Evolutionary conservation across 2,888 invertebrate genomes (phyloP).

Genomic region (Sphecodes monilicornis): DNA sequence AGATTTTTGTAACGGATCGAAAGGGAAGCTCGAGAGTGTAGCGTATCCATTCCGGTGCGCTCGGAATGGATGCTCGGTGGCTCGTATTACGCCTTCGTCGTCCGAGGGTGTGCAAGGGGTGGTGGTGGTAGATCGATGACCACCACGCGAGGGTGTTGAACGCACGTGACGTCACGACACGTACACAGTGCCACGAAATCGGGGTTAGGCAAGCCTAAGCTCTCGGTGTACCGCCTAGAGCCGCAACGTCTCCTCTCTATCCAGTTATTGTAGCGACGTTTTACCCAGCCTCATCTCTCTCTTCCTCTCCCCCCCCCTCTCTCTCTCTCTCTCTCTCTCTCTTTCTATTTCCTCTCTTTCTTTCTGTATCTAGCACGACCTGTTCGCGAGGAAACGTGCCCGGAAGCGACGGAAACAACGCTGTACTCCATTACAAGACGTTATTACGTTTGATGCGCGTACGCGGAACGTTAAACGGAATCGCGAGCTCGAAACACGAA

Average conservation of each 20-base stretch:
- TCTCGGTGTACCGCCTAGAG: constrained; percentile 38
- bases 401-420: constrained; percentile 48
- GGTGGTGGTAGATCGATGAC: constrained; percentile 65
- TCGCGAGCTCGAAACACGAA: background rate
- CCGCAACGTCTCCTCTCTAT: constrained; percentile 32
- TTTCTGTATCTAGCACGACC: background rate
- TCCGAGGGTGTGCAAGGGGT: constrained; percentile 42
- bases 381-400: constrained; percentile 43
- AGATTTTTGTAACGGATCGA: constrained; percentile 39
- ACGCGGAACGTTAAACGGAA: constrained; percentile 1
- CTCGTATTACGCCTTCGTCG: constrained; percentile 62
- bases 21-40: constrained; percentile 8
- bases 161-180: constrained; percentile 67
- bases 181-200: constrained; percentile 60
- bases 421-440: constrained; percentile 34
- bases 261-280: constrained; percentile 26
- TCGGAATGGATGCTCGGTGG: constrained; percentile 52
- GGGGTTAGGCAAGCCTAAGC: constrained; percentile 64
- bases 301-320: background rate
- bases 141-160: constrained; percentile 63
- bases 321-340: background rate
- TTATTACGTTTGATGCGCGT: constrained; percentile 48
- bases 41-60: constrained; percentile 45
- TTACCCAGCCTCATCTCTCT: background rate
- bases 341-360: background rate